Conservation (phyloP, 2,113 vertebrate species). For the Eclectus roratus region DNA sequence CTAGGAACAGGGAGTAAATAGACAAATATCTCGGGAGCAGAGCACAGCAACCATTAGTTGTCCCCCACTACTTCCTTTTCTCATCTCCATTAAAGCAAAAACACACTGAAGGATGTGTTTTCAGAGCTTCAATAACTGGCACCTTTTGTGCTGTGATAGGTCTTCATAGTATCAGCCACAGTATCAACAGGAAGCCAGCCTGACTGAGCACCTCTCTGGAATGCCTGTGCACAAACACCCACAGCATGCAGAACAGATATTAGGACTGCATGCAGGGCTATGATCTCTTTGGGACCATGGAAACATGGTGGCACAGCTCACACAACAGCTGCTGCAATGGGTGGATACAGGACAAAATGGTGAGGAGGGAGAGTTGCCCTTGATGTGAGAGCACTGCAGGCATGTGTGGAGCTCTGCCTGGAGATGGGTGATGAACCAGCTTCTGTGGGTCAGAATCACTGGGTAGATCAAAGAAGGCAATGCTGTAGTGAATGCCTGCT, state of each 20-base stretch:
- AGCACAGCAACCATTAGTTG: not conserved
- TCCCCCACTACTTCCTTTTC: not conserved
- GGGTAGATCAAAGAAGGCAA: not conserved
- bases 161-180: not conserved
- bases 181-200: not conserved
- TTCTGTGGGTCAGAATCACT: not conserved
- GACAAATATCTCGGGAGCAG: not conserved
- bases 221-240: too few species aligned
- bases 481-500: not conserved
- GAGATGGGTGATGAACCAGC: not conserved
- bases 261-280: not conserved
- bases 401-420: not conserved
- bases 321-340: not conserved
- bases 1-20: not conserved
- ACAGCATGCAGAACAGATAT: not conserved
- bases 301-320: not conserved
- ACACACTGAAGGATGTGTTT: not conserved
- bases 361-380: not conserved
- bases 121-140: not conserved
- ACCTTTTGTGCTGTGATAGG: not conserved
- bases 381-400: not conserved
- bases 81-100: not conserved
- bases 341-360: rapidly evolving
- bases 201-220: not conserved
- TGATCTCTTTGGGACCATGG: rapidly evolving